Conservation (phyloP, 2,113 vertebrate species). For the Columbina picui region DNA sequence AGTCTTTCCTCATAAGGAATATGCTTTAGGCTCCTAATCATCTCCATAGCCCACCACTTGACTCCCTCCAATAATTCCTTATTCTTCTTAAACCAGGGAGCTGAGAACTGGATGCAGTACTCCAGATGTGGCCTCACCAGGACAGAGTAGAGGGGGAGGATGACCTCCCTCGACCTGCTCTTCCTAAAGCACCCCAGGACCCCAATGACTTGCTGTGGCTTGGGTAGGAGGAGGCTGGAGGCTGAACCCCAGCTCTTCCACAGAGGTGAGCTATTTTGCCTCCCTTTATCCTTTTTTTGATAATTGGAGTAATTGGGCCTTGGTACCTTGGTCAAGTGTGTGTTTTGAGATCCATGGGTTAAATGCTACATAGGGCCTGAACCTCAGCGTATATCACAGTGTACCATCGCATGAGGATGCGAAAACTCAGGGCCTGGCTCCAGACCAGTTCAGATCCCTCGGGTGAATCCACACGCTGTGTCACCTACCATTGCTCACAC, state of each 20-base stretch:
- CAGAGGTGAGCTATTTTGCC: neutral
- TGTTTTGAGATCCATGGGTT: neutral
- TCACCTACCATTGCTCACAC: rapidly evolving
- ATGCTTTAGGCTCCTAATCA: no score
- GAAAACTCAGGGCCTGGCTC: neutral
- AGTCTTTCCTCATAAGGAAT: no score
- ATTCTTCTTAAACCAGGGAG: no score
- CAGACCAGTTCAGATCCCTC: neutral
- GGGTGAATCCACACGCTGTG: rapidly evolving
- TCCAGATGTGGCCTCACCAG: no score
- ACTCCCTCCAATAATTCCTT: no score
- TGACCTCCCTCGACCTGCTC: no score
- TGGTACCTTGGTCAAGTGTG: neutral
- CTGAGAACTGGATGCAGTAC: no score
- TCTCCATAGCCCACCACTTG: no score
- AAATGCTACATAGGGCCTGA: neutral
- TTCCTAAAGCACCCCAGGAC: no score
- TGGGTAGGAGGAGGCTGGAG: neutral
- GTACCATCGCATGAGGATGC: rapidly evolving
- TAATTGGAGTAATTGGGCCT: neutral
- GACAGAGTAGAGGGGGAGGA: no score
- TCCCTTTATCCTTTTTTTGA: neutral
- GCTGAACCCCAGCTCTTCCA: neutral
- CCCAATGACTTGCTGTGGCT: neutral
- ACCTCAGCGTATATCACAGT: rapidly evolving